phyloP scores from a whole-genome alignment of 2,888 invertebrate genomes.

The Phortica magna region DNA sequence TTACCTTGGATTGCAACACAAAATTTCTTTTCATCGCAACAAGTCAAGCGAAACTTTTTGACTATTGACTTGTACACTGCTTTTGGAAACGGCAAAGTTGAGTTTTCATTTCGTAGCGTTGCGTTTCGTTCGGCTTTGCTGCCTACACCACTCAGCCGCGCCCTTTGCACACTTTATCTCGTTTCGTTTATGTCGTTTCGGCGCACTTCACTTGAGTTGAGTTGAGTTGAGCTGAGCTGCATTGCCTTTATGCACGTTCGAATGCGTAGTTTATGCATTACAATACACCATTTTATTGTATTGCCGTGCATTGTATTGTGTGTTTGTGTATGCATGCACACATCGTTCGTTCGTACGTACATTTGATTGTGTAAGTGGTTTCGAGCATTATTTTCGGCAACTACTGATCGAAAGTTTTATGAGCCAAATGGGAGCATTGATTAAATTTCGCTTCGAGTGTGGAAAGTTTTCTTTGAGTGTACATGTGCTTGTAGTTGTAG shows the following conservation, averaged over 20 bases:
- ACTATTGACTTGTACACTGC: constrained; percentile 59
- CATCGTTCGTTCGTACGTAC: constrained; percentile 28
- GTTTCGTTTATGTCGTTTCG: constrained; percentile 14
- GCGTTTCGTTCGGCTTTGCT: constrained; percentile 7
- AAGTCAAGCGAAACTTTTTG: constrained; percentile 68
- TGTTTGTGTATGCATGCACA: too few relatives aligned
- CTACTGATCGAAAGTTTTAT: constrained; percentile 49
- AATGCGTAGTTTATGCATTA: constrained; percentile 34
- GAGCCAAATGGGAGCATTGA: constrained; percentile 52
- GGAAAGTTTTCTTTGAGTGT: constrained; percentile 38
- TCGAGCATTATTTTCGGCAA: constrained; percentile 43
- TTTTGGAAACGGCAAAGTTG: not conserved
- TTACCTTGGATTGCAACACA: constrained; percentile 46
- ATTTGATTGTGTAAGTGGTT: constrained; percentile 34
- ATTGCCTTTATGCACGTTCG: constrained; percentile 15
- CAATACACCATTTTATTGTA: constrained; percentile 25
- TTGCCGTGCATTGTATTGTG: constrained; percentile 14
- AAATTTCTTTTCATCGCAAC: constrained; percentile 44
- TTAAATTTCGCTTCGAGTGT: constrained; percentile 70
- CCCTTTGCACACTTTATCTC: constrained; percentile 31
- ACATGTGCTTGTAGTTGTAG: constrained; percentile 2
- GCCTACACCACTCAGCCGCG: not conserved
- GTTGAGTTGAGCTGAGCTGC: not conserved
- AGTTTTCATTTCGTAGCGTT: not conserved
- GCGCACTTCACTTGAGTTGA: not conserved